Base-by-base conservation (phyloP, 2,113 vertebrate genomes). In the Proteles cristata region DNA sequence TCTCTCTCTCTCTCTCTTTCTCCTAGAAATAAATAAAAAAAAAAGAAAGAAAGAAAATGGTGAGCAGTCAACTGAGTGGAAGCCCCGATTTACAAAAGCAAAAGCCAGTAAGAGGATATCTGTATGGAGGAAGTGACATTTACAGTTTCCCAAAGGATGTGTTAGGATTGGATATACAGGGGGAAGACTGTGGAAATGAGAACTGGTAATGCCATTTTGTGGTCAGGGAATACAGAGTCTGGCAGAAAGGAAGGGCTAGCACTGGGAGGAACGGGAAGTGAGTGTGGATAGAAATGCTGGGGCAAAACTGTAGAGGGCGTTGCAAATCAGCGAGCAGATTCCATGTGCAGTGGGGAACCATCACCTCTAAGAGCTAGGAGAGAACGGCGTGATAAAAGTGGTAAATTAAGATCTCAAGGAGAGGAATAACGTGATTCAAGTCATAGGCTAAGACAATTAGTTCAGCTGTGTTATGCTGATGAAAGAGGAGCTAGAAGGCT, bases 371-470 rank as follows among this genome's bases (percentile, higher is more conserved):
- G 93, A 55, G 76, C 16, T 3, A 74, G 68, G 55, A 83, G 55
- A 83, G 9, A 63, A 23, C 45, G 31, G 76, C 39, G 28, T 61
- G 58, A 50, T 79, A 12, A 63, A 89, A 81, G 68, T 19, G 26
- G 43, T n/a, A 48, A 83, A 53, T 79, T 88, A 68, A 95, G 71
- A 76, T 87, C 74, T 61, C 7, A 39, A 93, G 48, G 50, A 93
- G 48, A 90, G 61, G 53, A 87, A 77, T 23, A 90, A 69, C 39
- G 58, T 23, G 87, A 93, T 79, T 92, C 68, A 48, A 97, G 66
- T 31, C 43, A 33, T 7, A 95, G 92, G 92, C 31, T 33, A 69
- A 93, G 82, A 89, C 91, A 95, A 89, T 88, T 16, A 76, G 76
- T 90, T 69, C 88, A 35, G 43, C 69, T 25, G 71, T 68, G 35